Evolutionary conservation across 2,113 vertebrate genomes (phyloP).

Genomic region (Laticauda colubrina): DNA sequence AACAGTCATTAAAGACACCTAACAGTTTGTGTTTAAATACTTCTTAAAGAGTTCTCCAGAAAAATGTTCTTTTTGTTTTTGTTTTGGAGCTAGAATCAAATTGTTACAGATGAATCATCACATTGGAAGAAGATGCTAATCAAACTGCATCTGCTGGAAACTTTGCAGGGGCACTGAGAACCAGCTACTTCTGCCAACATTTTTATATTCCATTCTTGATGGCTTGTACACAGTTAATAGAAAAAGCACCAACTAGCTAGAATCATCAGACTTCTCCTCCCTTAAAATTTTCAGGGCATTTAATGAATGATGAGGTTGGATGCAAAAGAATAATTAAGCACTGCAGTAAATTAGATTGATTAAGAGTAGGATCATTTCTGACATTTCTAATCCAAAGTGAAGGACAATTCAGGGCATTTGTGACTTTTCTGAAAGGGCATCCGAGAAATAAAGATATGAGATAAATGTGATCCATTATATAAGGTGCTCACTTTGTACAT

Average conservation of each 20-base stretch:
- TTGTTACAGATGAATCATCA: neutral
- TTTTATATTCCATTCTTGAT: neutral
- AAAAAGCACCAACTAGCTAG: neutral
- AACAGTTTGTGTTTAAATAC: neutral
- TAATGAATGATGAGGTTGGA: constrained; percentile 44
- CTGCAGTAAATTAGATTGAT: constrained; percentile 55
- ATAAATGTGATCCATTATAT: constrained; percentile 42
- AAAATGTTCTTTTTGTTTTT: neutral
- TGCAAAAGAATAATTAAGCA: constrained; percentile 52
- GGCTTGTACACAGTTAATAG: neutral
- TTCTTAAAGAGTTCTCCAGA: neutral
- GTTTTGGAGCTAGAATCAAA: neutral
- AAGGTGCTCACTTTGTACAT: constrained; percentile 1
- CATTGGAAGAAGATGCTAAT: constrained; percentile 9
- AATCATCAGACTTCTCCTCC: neutral
- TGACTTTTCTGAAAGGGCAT: constrained; percentile 48
- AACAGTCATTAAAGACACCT: neutral
- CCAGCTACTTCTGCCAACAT: constrained; percentile 1
- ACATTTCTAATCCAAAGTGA: constrained; percentile 58
- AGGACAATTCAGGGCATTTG: constrained; percentile 42
- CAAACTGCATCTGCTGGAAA: neutral
- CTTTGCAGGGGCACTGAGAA: neutral
- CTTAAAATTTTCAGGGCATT: constrained; percentile 42
- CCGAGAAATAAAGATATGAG: constrained; percentile 42
- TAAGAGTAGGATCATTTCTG: constrained; percentile 53